phyloP scores from a whole-genome alignment of 2,888 invertebrate species.

The Diarsia brunnea region DNA sequence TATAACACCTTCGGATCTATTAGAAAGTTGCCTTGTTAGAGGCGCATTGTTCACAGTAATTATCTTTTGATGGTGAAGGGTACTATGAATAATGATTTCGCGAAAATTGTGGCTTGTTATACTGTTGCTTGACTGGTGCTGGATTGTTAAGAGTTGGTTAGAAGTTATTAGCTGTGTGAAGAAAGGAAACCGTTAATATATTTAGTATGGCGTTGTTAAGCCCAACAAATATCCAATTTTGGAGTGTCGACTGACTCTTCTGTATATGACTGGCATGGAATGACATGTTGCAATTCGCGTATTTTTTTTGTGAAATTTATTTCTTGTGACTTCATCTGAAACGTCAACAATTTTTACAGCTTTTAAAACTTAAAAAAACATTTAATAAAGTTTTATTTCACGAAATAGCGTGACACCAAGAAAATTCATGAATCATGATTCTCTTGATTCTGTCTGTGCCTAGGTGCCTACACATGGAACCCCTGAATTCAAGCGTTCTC shows the following conservation, averaged over 20 bases:
- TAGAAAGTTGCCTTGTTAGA: constrained; percentile 75
- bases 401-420: background rate
- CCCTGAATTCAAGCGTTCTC: background rate
- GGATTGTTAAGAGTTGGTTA: constrained; percentile 23
- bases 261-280: background rate
- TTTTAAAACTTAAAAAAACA: no score
- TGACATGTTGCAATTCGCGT: background rate
- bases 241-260: background rate
- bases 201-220: background rate
- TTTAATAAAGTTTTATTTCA: background rate
- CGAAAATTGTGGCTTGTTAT: constrained; percentile 50
- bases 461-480: background rate
- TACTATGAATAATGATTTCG: constrained; percentile 54
- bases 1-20: constrained; percentile 77
- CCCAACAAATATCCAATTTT: background rate
- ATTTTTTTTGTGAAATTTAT: background rate
- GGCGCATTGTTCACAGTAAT: constrained; percentile 62
- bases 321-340: background rate
- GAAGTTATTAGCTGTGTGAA: constrained; percentile 17
- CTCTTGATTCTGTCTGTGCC: background rate
- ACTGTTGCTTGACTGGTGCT: constrained; percentile 26
- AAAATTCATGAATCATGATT: background rate
- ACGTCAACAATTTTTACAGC: no score
- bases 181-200: constrained; percentile 3
- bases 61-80: constrained; percentile 56